Conservation (phyloP, 2,888 invertebrate species). For the Eristalis intricaria region DNA sequence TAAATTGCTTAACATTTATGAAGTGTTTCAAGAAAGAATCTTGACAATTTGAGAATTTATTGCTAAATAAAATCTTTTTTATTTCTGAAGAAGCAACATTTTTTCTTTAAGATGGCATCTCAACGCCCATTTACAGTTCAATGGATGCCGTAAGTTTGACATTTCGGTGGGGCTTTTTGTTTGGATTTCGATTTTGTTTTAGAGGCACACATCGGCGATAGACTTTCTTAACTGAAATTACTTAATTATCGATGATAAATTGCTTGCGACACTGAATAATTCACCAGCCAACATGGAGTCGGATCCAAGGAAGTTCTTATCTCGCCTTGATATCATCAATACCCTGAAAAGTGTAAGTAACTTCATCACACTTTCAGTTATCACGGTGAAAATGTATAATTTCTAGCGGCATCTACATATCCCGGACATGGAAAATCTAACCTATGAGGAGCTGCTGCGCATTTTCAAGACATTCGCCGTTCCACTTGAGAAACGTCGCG, state of each 20-base stretch:
- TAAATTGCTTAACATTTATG: too few species aligned
- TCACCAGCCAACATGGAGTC: conserved; percentile 71
- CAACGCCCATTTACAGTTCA: not conserved
- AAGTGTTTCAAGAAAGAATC: too few species aligned
- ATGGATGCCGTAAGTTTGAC: not conserved
- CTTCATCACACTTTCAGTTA: not conserved
- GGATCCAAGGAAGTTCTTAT: conserved; percentile 69
- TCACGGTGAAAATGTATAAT: not conserved
- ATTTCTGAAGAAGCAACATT: too few species aligned
- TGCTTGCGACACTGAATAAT: not conserved
- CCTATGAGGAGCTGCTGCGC: conserved; percentile 73
- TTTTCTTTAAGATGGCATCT: not conserved
- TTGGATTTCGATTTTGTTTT: not conserved
- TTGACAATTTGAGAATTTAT: too few species aligned
- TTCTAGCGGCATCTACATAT: conserved; percentile 74
- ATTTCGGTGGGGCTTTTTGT: not conserved
- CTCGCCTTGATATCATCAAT: conserved; percentile 73
- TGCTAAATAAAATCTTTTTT: too few species aligned
- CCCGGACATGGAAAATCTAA: conserved; percentile 73
- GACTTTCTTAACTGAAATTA: not conserved
- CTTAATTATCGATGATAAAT: not conserved
- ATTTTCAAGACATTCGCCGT: conserved; percentile 75
- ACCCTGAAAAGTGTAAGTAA: conserved; percentile 75
- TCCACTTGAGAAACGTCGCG: conserved; percentile 70
- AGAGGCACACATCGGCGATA: not conserved